Evolutionary conservation across 2,797 vertebrate species (phyloP).

Genomic region (Artibeus lituratus): DNA sequence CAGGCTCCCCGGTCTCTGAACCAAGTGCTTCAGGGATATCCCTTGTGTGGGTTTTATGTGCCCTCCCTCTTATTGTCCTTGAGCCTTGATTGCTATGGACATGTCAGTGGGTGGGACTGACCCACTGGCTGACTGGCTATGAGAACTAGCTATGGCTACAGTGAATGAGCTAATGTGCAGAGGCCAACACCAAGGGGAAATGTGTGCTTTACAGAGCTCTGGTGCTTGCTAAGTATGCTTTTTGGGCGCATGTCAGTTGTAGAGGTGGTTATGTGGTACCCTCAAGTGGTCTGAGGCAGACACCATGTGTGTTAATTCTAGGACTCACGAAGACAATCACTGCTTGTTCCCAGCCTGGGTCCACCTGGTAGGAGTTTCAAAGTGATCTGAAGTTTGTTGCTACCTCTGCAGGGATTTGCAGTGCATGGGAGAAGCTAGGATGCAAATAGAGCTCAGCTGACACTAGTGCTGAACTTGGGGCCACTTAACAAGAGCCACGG

Average conservation of each 20-base stretch:
- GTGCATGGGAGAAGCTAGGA: not conserved
- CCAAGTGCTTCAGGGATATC: not conserved
- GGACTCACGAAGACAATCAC: not conserved
- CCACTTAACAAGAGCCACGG: too few relatives aligned
- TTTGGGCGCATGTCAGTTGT: not conserved
- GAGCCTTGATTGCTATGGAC: not conserved
- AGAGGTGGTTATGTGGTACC: not conserved
- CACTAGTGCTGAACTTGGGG: not conserved
- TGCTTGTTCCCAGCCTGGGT: not conserved
- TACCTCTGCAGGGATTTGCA: not conserved
- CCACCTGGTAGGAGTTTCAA: not conserved
- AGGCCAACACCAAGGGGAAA: not conserved
- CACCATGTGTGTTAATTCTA: not conserved
- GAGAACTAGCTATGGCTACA: not conserved
- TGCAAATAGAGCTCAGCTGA: not conserved
- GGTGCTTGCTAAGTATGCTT: too few relatives aligned
- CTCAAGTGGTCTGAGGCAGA: not conserved
- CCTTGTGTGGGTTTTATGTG: not conserved
- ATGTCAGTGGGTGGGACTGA: not conserved
- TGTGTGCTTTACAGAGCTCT: not conserved
- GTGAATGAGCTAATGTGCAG: not conserved
- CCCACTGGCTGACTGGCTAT: not conserved
- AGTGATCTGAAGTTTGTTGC: not conserved
- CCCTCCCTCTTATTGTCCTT: not conserved
- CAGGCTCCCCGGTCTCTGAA: not conserved